A percentile compares a stretch with the other conserved stretches of the same genome.
Conservation (phyloP, 2,888 invertebrate species). For the Lasioglossum figueresi region DNA sequence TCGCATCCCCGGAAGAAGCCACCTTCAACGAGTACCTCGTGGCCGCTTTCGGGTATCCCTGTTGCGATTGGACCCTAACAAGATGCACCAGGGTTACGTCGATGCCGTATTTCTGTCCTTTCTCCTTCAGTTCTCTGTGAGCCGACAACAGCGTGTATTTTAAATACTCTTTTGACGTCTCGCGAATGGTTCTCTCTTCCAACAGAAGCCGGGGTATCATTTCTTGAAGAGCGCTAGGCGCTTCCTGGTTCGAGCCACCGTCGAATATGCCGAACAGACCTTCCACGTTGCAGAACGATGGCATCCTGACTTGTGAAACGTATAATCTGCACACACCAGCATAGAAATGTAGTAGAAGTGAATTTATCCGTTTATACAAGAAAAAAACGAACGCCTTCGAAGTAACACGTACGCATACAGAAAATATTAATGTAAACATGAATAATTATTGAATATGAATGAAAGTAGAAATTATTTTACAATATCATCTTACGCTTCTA, state of each 20-base stretch:
- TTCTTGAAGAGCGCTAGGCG: conserved; percentile 89
- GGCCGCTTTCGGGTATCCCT: conserved; percentile 87
- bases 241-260: conserved; percentile 89
- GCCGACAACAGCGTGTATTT: conserved; percentile 93
- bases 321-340: conserved; percentile 85
- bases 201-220: conserved; percentile 91
- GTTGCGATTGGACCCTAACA: conserved; percentile 86
- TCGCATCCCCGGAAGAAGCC: conserved; percentile 91
- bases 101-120: conserved; percentile 90
- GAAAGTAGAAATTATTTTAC: too few species aligned
- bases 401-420: too few species aligned
- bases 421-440: too few species aligned
- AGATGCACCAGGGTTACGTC: conserved; percentile 91
- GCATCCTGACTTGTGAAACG: conserved; percentile 91
- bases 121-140: conserved; percentile 90
- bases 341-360: neutral
- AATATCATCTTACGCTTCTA: too few species aligned
- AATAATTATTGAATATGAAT: too few species aligned
- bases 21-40: conserved; percentile 88
- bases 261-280: conserved; percentile 94
- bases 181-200: conserved; percentile 92
- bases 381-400: neutral
- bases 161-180: conserved; percentile 92
- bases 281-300: conserved; percentile 92
- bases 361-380: neutral